Conservation (phyloP, 2,113 vertebrate species). For the Gymnogyps californianus region DNA sequence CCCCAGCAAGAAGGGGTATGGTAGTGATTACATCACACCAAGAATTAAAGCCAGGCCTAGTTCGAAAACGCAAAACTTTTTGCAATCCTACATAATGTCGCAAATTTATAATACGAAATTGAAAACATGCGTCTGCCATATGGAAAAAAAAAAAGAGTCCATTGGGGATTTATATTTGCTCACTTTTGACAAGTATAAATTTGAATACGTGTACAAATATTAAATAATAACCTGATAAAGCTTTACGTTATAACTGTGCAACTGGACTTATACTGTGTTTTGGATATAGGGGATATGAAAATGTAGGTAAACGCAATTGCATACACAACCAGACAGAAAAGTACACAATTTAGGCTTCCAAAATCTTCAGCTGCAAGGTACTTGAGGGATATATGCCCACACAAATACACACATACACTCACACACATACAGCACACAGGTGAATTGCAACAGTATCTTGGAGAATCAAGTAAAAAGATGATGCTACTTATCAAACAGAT, state of each 20-base stretch:
- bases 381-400: background rate
- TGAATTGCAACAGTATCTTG: conserved; percentile 14
- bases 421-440: background rate
- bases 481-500: background rate
- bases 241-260: background rate
- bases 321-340: background rate
- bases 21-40: background rate
- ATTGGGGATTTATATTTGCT: background rate
- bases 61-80: background rate
- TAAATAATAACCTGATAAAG: background rate
- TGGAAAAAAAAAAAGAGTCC: background rate
- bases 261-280: background rate
- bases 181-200: background rate
- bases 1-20: background rate
- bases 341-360: background rate
- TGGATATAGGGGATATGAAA: background rate
- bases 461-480: background rate
- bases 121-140: background rate
- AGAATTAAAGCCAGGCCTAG: conserved; percentile 30
- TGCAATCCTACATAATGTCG: background rate
- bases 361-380: background rate
- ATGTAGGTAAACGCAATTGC: background rate
- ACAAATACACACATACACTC: background rate
- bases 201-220: background rate
- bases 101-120: background rate